A percentile compares a stretch with the other conserved stretches of the same genome.
These are phyloP conservation scores for Mizuhopecten yessoensis DNA, from an alignment of 1,140 invertebrate genomes.

Conservation along the genomic window DNA sequence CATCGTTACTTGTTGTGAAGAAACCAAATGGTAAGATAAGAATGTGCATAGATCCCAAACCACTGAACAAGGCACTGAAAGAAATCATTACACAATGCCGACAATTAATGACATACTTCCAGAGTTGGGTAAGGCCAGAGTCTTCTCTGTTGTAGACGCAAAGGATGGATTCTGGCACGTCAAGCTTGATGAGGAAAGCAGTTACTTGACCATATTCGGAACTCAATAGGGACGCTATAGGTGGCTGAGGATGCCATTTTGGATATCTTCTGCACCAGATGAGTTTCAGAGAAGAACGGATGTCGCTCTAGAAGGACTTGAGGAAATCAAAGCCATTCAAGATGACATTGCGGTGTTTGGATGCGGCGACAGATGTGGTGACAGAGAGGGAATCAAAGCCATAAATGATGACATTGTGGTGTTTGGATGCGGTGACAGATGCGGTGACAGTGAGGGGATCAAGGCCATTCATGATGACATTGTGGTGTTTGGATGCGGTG, in stretches of 20 bases:
- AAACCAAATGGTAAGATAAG: constrained; percentile 63
- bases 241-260: constrained; percentile 52
- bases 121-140: constrained; percentile 51
- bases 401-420: constrained; percentile 82
- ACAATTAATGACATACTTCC: constrained; percentile 69
- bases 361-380: constrained; percentile 54
- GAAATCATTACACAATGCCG: constrained; percentile 57
- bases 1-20: constrained; percentile 58
- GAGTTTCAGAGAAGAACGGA: constrained; percentile 76
- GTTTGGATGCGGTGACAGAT: constrained; percentile 67
- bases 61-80: constrained; percentile 75
- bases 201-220: too few species aligned
- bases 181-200: constrained; percentile 69
- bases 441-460: too few species aligned
- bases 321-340: constrained; percentile 75
- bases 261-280: constrained; percentile 62
- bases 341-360: constrained; percentile 81
- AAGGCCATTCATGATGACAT: constrained; percentile 80
- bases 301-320: constrained; percentile 74
- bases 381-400: constrained; percentile 75
- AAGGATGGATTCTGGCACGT: constrained; percentile 79
- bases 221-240: constrained; percentile 66
- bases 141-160: constrained; percentile 54
- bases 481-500: constrained; percentile 72
- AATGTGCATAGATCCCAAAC: constrained; percentile 57